Base-by-base conservation (phyloP, 2,797 vertebrate species). In the Sebastes steindachneri region DNA sequence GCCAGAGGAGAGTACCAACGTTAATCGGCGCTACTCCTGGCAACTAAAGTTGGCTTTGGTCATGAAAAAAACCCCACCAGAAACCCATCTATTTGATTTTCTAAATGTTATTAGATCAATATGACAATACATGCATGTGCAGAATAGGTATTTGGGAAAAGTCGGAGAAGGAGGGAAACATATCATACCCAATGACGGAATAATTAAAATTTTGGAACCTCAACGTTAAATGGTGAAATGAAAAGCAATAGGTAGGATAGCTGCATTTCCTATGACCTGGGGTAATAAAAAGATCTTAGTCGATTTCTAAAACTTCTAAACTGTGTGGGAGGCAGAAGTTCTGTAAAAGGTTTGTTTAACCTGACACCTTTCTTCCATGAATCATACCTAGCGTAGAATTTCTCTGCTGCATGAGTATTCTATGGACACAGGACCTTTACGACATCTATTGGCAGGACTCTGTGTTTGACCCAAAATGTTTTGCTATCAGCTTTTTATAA, bases 201-300 rank as follows among this genome's bases (percentile, higher is more conserved):
- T 41, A 41, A 41, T 41, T 37, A 11, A 37, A 0, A 15, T 15
- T 41, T 41, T 41, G 14, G 14, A 41, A 41, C 37, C 37, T 0
- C 14, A 41, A 41, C 14, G 37, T 41, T 41, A 15, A 41, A 41
- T 41, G 37, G 5, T 15, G 37, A 41, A 41, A 41, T 41, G 37
- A 41, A 15, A 15, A 41, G 14, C 14, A 15, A 6, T 2, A 12
- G 35, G 35, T 41, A 67, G 9, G 5, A 37, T 21, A 29, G 33
- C 65, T 41, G 9, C 26, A 28, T 57, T 66, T 76, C 25, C 26
- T n/a, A 1, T 54, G 29, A 75, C 68, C 68, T 45, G n/a, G 12
- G 31, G 57, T 59, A n/a, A 71, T 26, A 1, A 59, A 67, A 54
- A 28, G 2, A 59, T 68, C n/a, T 66, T 26, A 23, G 17, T 82